phyloP scores from a whole-genome alignment of 92 coral and sea anemone species.

The Micromussa lordhowensis region DNA sequence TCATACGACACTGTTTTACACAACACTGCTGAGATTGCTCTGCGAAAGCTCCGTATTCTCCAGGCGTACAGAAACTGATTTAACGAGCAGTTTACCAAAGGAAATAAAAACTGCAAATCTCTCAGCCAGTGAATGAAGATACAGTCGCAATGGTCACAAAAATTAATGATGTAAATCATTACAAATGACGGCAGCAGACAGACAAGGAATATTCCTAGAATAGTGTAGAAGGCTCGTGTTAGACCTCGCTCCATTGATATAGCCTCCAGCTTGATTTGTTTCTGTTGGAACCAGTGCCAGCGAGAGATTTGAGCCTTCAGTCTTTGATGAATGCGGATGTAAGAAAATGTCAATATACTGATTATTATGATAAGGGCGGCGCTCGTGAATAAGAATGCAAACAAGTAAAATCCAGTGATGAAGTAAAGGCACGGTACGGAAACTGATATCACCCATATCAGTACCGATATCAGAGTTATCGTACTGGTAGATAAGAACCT shows the following conservation, averaged over 20 bases:
- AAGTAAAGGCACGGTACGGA: conserved; percentile 81
- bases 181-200: conserved; percentile 62
- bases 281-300: conserved; percentile 58
- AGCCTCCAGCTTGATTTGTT: conserved; percentile 24
- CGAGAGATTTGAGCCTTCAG: conserved; percentile 57
- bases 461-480: conserved; percentile 64
- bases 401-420: conserved; percentile 75
- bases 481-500: conserved; percentile 63
- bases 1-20: conserved; percentile 18
- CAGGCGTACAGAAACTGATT: conserved; percentile 72
- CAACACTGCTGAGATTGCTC: conserved; percentile 38
- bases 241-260: conserved; percentile 26
- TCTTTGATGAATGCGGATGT: conserved; percentile 64
- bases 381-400: conserved; percentile 87
- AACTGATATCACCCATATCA: conserved; percentile 82
- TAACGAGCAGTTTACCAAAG: conserved; percentile 59
- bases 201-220: conserved; percentile 51
- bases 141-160: conserved; percentile 57
- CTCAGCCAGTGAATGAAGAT: conserved; percentile 66
- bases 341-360: conserved; percentile 63
- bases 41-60: conserved; percentile 49
- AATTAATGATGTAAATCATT: conserved; percentile 61
- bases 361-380: conserved; percentile 80
- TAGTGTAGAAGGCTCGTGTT: conserved; percentile 57
- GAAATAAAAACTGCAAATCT: conserved; percentile 58